A percentile compares a stretch with the other conserved stretches of the same genome.
Evolutionary conservation across 1,140 invertebrate genomes (phyloP).

Genomic region (Drosophila ercepeae): DNA sequence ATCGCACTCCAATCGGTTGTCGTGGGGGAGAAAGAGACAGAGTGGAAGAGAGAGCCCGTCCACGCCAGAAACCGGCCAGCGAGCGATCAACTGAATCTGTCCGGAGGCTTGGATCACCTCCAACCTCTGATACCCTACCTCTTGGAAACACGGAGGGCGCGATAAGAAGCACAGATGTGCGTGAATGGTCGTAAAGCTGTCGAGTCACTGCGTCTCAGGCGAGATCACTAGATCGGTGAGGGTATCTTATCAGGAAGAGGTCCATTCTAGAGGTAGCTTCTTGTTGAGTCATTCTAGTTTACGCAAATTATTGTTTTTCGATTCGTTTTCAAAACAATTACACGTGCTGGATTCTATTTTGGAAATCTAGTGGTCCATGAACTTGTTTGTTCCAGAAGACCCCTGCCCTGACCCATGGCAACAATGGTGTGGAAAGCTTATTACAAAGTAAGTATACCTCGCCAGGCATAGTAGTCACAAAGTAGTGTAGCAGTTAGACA

Average conservation of each 20-base stretch:
- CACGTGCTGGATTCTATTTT: not conserved
- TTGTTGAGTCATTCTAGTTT: not conserved
- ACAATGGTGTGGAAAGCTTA: too few relatives aligned
- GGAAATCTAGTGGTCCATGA: not conserved
- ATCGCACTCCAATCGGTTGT: not conserved
- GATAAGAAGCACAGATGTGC: constrained; percentile 2
- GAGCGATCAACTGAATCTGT: constrained; percentile 15
- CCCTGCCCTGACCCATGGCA: too few relatives aligned
- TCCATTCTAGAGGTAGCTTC: not conserved
- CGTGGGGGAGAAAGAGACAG: constrained; percentile 1
- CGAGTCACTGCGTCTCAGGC: constrained; percentile 10
- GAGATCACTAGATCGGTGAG: not conserved
- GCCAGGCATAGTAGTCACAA: not conserved
- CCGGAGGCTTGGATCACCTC: constrained; percentile 4
- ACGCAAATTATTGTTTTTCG: not conserved
- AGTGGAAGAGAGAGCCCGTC: not conserved
- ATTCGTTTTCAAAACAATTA: not conserved
- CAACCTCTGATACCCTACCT: constrained; percentile 24
- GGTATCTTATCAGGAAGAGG: not conserved
- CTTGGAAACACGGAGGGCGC: not conserved
- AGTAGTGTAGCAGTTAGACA: not conserved
- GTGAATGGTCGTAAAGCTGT: not conserved
- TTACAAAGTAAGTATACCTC: not conserved
- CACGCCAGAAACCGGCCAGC: constrained; percentile 1
- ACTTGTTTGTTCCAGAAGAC: not conserved